Evolutionary conservation across 2,888 invertebrate species (phyloP).

Genomic region (Hesperia comma): DNA sequence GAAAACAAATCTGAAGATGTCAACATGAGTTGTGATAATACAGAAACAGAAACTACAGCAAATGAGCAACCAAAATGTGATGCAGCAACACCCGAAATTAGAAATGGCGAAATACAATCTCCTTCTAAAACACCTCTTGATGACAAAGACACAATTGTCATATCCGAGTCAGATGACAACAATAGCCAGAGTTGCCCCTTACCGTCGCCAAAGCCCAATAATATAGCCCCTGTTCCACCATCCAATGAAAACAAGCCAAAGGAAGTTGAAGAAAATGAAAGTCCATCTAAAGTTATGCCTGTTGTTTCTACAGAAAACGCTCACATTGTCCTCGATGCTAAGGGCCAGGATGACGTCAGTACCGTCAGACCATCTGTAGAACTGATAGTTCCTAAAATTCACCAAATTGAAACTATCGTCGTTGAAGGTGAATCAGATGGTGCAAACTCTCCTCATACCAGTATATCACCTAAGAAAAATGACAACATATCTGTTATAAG

Average conservation of each 20-base stretch:
- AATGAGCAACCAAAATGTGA: constrained; percentile 53
- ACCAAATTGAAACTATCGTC: constrained; percentile 73
- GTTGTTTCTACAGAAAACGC: constrained; percentile 75
- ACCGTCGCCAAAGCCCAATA: constrained; percentile 72
- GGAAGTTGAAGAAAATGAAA: constrained; percentile 69
- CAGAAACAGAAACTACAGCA: constrained; percentile 49
- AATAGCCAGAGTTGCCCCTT: constrained; percentile 79
- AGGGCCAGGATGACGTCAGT: constrained; percentile 65
- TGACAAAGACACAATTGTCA: constrained; percentile 77
- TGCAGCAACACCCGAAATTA: constrained; percentile 53
- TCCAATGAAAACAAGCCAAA: constrained; percentile 66
- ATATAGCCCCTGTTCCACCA: constrained; percentile 57
- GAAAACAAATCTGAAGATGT: constrained; percentile 49
- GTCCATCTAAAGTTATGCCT: constrained; percentile 72
- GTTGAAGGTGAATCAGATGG: constrained; percentile 74
- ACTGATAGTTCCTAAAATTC: constrained; percentile 64
- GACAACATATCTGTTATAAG: constrained; percentile 64
- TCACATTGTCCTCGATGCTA: constrained; percentile 72
- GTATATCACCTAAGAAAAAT: constrained; percentile 64
- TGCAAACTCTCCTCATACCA: constrained; percentile 57
- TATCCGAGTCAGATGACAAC: constrained; percentile 79
- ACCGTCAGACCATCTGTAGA: constrained; percentile 60
- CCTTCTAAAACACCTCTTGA: constrained; percentile 61
- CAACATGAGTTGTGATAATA: constrained; percentile 36
- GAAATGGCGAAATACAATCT: constrained; percentile 64